Conservation (phyloP, 2,888 invertebrate species). For the Epistrophe eligans region DNA sequence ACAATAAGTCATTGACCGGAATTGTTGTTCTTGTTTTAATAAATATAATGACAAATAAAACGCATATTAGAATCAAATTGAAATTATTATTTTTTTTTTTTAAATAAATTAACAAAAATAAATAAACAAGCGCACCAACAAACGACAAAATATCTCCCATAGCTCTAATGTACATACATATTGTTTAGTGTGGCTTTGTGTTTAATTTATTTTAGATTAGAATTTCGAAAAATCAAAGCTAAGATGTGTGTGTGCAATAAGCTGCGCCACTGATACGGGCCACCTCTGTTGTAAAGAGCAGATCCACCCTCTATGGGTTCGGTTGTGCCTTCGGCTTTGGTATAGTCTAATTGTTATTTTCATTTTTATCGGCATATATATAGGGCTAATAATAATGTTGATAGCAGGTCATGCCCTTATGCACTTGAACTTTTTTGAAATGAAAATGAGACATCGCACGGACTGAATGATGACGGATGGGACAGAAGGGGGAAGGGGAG, state of each 20-base stretch:
- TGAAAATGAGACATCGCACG: slow-evolving; percentile 60
- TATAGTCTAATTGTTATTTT: slow-evolving; percentile 48
- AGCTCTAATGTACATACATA: slow-evolving; percentile 21
- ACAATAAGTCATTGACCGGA: slow-evolving; percentile 24
- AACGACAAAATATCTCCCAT: slow-evolving; percentile 2
- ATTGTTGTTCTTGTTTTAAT: neutral
- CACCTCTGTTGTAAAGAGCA: too few relatives aligned
- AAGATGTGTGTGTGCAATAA: slow-evolving; percentile 32
- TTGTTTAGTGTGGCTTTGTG: neutral
- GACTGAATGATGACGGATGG: neutral
- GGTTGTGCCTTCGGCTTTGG: slow-evolving; percentile 18
- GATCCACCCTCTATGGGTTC: too few relatives aligned
- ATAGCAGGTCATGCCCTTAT: slow-evolving; percentile 71
- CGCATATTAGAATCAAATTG: neutral
- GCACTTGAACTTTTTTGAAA: slow-evolving; percentile 68
- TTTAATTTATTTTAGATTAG: slow-evolving; percentile 60
- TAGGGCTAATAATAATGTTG: slow-evolving; percentile 52
- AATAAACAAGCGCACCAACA: neutral
- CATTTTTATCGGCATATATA: slow-evolving; percentile 51
- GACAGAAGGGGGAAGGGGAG: neutral
- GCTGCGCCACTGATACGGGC: slow-evolving; percentile 62
- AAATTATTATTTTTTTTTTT: slow-evolving; percentile 4
- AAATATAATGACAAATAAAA: slow-evolving; percentile 9
- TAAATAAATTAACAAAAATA: slow-evolving; percentile 2
- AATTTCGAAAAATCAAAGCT: slow-evolving; percentile 8